Evolutionary conservation across 2,113 vertebrate genomes (phyloP).

Genomic region (Terrapene triunguis): DNA sequence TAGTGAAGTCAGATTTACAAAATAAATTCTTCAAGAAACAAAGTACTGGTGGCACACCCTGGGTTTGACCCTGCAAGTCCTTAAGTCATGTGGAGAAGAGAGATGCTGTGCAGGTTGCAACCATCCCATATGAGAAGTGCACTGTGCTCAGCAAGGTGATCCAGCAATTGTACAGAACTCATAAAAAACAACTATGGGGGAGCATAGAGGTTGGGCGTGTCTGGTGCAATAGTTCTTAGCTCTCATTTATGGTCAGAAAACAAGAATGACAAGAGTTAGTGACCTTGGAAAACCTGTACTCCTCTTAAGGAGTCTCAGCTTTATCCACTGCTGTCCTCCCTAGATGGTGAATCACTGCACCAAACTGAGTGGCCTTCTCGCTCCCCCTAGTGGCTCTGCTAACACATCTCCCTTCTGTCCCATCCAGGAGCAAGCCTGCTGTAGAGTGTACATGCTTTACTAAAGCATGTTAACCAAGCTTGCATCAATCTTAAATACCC

Average conservation of each 20-base stretch:
- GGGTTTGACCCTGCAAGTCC: neutral
- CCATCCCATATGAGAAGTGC: neutral
- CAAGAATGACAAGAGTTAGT: neutral
- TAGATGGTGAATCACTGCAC: neutral
- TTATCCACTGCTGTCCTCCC: neutral
- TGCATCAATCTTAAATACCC: neutral
- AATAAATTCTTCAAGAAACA: neutral
- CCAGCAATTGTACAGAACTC: neutral
- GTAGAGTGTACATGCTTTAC: neutral
- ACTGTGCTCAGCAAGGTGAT: neutral
- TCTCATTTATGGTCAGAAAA: neutral
- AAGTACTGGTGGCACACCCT: neutral
- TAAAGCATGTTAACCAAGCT: neutral
- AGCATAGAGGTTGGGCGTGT: neutral
- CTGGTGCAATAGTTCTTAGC: neutral
- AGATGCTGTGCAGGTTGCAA: neutral
- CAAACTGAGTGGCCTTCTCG: neutral
- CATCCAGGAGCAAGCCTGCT: neutral
- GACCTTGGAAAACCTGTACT: neutral
- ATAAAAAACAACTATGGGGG: neutral
- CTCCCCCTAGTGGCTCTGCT: slow-evolving; percentile 47
- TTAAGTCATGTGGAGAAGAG: neutral
- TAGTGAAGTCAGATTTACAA: neutral
- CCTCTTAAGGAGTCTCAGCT: neutral
- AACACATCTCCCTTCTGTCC: neutral